phyloP scores from a whole-genome alignment of 2,113 vertebrate genomes.

The Alexandromys fortis region DNA sequence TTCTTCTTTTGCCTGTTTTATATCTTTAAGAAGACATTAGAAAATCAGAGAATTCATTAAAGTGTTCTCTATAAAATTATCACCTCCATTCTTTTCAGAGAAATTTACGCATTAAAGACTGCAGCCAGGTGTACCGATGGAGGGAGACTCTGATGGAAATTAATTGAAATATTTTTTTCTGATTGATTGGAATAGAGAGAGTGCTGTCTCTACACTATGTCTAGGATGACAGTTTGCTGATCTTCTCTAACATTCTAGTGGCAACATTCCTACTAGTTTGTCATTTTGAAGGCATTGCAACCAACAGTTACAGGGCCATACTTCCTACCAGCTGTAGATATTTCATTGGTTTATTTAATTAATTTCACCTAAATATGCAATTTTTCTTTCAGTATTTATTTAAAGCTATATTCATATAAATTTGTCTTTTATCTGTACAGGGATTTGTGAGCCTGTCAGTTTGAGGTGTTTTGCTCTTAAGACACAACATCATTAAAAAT shows the following conservation, averaged over 20 bases:
- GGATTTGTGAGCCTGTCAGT: slow-evolving; percentile 18
- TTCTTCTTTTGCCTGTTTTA: neutral
- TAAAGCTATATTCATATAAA: slow-evolving; percentile 19
- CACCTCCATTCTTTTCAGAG: neutral
- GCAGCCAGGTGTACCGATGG: neutral
- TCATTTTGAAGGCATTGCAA: neutral
- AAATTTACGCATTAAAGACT: slow-evolving; percentile 6
- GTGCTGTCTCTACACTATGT: neutral
- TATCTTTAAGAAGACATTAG: neutral
- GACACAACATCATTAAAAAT: slow-evolving; percentile 66
- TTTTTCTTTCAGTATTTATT: slow-evolving; percentile 37
- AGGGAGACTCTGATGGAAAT: neutral
- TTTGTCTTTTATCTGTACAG: neutral
- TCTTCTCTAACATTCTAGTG: neutral
- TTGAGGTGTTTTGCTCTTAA: neutral
- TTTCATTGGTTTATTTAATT: slow-evolving; percentile 47
- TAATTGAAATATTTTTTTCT: slow-evolving; percentile 39
- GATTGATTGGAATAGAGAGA: neutral
- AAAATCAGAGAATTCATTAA: neutral
- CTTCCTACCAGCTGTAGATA: neutral
- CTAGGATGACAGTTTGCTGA: neutral
- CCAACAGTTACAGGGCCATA: neutral
- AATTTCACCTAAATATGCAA: slow-evolving; percentile 8
- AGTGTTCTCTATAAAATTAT: neutral
- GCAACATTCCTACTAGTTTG: neutral